Base-by-base conservation (phyloP, 1,140 invertebrate genomes). In the Mamestra configurata region DNA sequence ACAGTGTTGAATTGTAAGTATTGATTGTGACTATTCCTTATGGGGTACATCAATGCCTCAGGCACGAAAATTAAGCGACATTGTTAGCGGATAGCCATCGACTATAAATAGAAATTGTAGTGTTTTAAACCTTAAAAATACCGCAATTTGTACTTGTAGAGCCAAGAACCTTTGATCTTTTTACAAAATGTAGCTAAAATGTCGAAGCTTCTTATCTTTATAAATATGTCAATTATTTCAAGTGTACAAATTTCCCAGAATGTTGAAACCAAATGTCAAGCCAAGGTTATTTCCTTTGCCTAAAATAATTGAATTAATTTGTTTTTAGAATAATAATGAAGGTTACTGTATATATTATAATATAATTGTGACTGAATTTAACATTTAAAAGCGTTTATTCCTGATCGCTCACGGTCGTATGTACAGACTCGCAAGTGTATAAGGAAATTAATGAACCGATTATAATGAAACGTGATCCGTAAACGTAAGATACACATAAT, bases 1-100 rank as follows among this genome's bases (percentile, higher is more conserved):
- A 57, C 22, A 66, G 18, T 66, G 61, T 66, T 11, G 7, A 40
- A 13, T 66, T 40, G 55, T 59, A 5, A 66, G 66, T 70, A 70
- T 70, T 70, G 66, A 70, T 70, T 49, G 66, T 27, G 40, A 13
- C 4, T 1, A 27, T 27, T 49, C 13, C n/a, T 4, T 24, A 3
- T 18, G 11, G 20, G 20, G 18, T 2, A 13, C 64, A 15, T 24
- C 1, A 11, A 18, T 24, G 27, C 22, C 22, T 22, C 4, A 11
- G 4, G 43, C 43, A n/a, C 13, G 43, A n/a, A 15, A 11, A n/a
- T 2, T 4, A 15, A n/a, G 43, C 0, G 2, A 49, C 15, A 49
- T 49, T 31, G 5, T 31, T 3, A 31, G 2, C 5, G 27, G 5
- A 5, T 31, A 31, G 27, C 27, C 27, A 31, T 3, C 27, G 27